Conservation (phyloP, 2,888 invertebrate genomes). For the Serrognathus titanus region DNA sequence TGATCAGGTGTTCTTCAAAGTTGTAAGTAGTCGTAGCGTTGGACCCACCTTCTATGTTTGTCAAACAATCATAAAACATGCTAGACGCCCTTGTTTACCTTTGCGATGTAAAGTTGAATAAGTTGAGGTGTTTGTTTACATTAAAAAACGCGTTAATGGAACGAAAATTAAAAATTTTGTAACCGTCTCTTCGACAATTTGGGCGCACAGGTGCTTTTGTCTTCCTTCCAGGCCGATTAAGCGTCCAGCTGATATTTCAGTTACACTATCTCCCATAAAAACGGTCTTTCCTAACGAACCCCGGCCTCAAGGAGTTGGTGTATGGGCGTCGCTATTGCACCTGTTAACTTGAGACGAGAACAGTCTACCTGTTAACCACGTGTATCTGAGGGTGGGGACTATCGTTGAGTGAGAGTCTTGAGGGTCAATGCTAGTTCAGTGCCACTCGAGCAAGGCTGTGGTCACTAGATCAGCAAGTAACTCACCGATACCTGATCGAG, state of each 20-base stretch:
- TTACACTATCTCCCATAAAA: neutral
- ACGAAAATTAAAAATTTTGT: no score
- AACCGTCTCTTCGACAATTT: no score
- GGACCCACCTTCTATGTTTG: no score
- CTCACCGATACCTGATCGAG: constrained; percentile 19
- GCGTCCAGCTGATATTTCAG: neutral
- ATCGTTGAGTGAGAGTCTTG: constrained; percentile 40
- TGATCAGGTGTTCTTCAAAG: no score
- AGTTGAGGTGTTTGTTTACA: no score
- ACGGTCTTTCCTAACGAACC: neutral
- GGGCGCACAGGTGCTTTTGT: neutral
- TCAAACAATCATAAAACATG: no score
- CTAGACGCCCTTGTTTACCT: no score
- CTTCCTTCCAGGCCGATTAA: neutral
- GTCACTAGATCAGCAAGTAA: constrained; percentile 41
- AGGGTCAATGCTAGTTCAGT: constrained; percentile 53
- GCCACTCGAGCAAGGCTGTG: constrained; percentile 50
- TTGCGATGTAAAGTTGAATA: no score
- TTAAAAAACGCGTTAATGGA: no score
- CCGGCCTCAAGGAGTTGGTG: constrained; percentile 10
- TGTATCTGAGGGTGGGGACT: constrained; percentile 44
- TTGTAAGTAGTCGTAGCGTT: no score
- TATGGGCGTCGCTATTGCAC: constrained; percentile 23
- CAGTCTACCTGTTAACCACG: constrained; percentile 42
- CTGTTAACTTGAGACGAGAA: constrained; percentile 26